Evolutionary conservation across 2,113 vertebrate species (phyloP).

Genomic region (Nanger granti): DNA sequence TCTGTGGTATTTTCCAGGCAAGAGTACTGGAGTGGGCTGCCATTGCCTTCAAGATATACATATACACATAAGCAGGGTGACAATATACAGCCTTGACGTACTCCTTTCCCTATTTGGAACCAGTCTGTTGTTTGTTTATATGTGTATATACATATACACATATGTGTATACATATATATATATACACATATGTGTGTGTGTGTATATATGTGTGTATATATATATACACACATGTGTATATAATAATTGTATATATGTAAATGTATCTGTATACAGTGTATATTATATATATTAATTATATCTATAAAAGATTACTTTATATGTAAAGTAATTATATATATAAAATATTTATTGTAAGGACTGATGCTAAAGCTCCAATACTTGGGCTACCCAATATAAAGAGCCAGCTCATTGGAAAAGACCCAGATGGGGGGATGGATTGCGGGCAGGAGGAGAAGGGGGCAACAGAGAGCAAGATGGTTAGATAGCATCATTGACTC

Average conservation of each 20-base stretch:
- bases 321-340: background rate
- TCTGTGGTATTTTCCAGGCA: too few relatives aligned
- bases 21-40: too few relatives aligned
- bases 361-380: background rate
- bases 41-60: too few relatives aligned
- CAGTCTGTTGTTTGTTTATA: too few relatives aligned
- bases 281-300: background rate
- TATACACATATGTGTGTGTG: background rate
- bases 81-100: too few relatives aligned
- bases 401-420: background rate
- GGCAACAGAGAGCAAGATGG: background rate
- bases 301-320: background rate
- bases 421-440: background rate
- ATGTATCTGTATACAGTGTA: too few relatives aligned
- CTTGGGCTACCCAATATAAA: background rate
- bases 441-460: background rate
- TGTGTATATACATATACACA: too few relatives aligned
- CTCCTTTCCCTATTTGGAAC: too few relatives aligned
- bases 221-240: too few relatives aligned
- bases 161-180: background rate
- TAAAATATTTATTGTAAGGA: background rate
- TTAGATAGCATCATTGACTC: accelerated
- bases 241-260: too few relatives aligned
- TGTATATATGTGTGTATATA: accelerated
- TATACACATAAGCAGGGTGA: too few relatives aligned